Evolutionary conservation across 2,113 vertebrate genomes (phyloP), one percentile per base, ranked within the genome.

Genomic region (Serilophus lunatus): DNA sequence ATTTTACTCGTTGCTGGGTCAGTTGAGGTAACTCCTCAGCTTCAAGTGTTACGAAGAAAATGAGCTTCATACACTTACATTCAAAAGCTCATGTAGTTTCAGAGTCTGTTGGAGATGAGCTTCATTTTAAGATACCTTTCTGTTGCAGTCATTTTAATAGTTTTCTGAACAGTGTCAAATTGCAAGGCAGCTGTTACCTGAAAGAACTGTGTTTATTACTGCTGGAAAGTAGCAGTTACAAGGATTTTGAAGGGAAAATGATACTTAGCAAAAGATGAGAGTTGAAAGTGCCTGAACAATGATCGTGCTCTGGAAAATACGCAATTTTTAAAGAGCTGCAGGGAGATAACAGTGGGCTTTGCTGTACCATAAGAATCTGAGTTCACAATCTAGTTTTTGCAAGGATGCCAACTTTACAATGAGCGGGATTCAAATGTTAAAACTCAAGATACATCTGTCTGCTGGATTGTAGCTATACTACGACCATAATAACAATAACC

Each of bases 121-220:
- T 83, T 57, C 45, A 64, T 86, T 68, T 89, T 76, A 63, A 72
- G 88, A 13, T 85, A 42, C 7, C 29, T 89, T 93, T 75, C 50
- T 54, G 5, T 60, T 78, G 47, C 49, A 59, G 49, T 78, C 42
- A 54, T 23, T 92, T 66, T 82, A 76, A 47, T 47, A 60, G 36
- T 13, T 68, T 89, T 85, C 29, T 91, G 83, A 84, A 64, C n/a
- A 31, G 74, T 28, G 44, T 94, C 72, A 88, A 86, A 71, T 85
- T 88, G 47, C 51, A 93, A 60, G 85, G 47, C 54, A 75, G 56
- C 69, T 82, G 54, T 94, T 92, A 88, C 77, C 70, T 93, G 54
- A 50, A 89, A 86, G 45, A 86, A 36, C 24, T 81, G 35, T 90
- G 88, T 95, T 96, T 93, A 53, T 93, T 96, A 29, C 50, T 84